phyloP scores from a whole-genome alignment of 2,113 vertebrate genomes.

The Ceyx cyanopectus region DNA sequence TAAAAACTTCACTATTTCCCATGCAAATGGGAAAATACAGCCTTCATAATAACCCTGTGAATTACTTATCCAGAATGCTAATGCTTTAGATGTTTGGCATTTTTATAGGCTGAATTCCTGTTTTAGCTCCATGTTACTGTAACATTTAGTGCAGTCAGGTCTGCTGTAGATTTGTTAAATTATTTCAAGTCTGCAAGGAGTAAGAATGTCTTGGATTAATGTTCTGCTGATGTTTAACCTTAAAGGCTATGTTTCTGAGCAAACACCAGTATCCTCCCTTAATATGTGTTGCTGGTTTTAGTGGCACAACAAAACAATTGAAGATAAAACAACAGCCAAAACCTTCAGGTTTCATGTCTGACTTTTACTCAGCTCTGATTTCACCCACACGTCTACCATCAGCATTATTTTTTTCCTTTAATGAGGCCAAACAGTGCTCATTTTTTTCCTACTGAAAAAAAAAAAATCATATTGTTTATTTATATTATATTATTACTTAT shows the following conservation, averaged over 20 bases:
- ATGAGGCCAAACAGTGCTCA: neutral
- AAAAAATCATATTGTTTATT: neutral
- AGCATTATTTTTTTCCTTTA: neutral
- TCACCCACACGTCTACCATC: neutral
- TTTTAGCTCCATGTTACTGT: neutral
- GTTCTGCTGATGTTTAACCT: constrained; percentile 24
- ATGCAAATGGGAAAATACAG: neutral
- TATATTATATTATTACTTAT: neutral
- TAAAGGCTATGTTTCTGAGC: constrained; percentile 3
- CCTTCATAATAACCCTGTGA: neutral
- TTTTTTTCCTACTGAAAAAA: neutral
- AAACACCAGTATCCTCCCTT: neutral
- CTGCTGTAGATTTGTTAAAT: neutral
- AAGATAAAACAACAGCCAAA: constrained; percentile 39
- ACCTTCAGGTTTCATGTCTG: neutral
- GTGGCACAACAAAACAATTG: neutral
- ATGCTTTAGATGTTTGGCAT: neutral
- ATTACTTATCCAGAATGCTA: neutral
- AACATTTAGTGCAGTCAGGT: neutral
- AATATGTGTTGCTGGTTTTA: neutral
- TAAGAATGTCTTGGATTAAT: neutral
- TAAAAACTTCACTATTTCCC: neutral
- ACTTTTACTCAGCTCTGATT: neutral
- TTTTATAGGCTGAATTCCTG: constrained; percentile 1
- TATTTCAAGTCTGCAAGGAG: neutral